Conservation (phyloP, 2,888 invertebrate genomes). For the Chouioia cunea region DNA sequence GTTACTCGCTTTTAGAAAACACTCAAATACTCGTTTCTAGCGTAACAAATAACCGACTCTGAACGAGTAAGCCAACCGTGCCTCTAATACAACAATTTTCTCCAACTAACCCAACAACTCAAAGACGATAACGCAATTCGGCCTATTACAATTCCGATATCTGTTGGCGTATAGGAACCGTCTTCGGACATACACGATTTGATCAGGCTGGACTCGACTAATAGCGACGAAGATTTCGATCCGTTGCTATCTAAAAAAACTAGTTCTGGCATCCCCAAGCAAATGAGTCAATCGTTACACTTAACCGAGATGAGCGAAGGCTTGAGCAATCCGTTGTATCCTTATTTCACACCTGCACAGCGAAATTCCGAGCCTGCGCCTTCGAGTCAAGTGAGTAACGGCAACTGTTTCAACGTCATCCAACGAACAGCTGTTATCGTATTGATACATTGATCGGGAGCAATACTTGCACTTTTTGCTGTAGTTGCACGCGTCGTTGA, state of each 20-base stretch:
- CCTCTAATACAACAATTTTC: background rate
- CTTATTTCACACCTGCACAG: constrained; percentile 69
- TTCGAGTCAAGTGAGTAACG: constrained; percentile 26
- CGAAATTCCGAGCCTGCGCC: constrained; percentile 30
- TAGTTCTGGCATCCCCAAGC: constrained; percentile 57
- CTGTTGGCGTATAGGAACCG: constrained; percentile 12
- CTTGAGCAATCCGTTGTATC: constrained; percentile 70
- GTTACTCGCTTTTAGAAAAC: no score
- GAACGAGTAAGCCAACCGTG: background rate
- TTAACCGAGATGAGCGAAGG: constrained; percentile 64
- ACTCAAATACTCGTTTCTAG: background rate
- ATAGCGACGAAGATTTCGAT: constrained; percentile 79
- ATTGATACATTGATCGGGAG: no score
- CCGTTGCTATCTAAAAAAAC: constrained; percentile 72
- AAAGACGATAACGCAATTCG: no score
- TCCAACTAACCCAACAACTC: background rate
- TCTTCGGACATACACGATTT: constrained; percentile 70
- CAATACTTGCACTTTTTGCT: no score
- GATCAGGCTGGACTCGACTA: constrained; percentile 77
- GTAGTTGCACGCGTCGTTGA: no score
- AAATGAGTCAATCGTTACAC: constrained; percentile 65
- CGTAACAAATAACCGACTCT: background rate
- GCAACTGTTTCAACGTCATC: no score
- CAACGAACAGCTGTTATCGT: no score
- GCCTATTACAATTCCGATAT: no score